Evolutionary conservation across 2,113 vertebrate species (phyloP), one percentile per base, ranked within the genome.

Genomic region (Beaufortia kweichowensis): DNA sequence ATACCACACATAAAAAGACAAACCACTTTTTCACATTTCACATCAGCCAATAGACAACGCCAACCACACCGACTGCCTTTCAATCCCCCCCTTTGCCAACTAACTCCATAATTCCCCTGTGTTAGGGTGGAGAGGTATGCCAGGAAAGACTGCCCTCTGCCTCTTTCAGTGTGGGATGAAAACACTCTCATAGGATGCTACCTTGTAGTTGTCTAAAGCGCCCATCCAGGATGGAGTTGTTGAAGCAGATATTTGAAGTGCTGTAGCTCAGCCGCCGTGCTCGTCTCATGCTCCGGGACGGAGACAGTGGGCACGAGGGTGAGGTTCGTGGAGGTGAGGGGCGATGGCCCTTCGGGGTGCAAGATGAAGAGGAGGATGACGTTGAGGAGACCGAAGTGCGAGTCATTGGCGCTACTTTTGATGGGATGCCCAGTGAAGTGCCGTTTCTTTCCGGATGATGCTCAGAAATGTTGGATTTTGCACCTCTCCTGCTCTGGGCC

Each of bases 191-290:
- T 35, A 59, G 65, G 33, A 71, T 15, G 72, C 79, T 93, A 93
- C 92, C 92, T 93, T 93, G 92, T 85, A 93, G 73, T 83, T 92
- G 91, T 76, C 91, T 86, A 83, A 93, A 93, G 82, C 92, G 90
- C 48, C 92, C 91, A 6, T 93, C 92, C 81, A 92, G 86, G 84
- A 92, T 86, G 79, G 91, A 90, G 88, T 91, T 71, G 15, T 71
- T 91, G 83, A 91, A 92, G 66, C 81, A 90, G 78, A 91, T 91
- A 86, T 92, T 91, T 75, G 92, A 91, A 84, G 92, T 85, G 85
- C 91, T 92, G 83, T 86, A 91, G 83, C 90, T 93, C 65, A 92
- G 85, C 91, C 91, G 89, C 80, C 90, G 88, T 0, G 89, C 87
- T 29, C 84, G 86, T 81, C 82, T 90, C 88, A 91, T 91, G 62